Evolutionary conservation across 2,888 invertebrate species (phyloP).

Genomic region (Tenthredo notha): DNA sequence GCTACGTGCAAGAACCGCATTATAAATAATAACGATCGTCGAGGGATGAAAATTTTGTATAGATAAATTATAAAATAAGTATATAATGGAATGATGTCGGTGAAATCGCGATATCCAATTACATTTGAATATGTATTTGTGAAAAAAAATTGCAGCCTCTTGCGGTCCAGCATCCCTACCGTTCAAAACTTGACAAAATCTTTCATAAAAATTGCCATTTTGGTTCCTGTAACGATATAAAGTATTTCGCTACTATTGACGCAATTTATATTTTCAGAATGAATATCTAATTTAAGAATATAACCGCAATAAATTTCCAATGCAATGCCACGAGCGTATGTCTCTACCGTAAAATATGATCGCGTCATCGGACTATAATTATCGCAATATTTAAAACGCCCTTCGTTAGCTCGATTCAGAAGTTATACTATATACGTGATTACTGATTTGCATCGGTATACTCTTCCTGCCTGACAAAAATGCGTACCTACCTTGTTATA

Average conservation of each 20-base stretch:
- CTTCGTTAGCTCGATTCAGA: conserved; percentile 15
- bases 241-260: neutral
- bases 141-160: too few species aligned
- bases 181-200: too few species aligned
- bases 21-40: neutral
- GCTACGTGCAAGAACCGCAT: neutral
- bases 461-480: conserved; percentile 18
- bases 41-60: neutral
- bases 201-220: too few species aligned
- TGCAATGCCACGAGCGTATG: conserved; percentile 24
- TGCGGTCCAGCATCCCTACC: too few species aligned
- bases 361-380: conserved; percentile 36
- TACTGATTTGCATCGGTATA: conserved; percentile 26
- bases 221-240: neutral
- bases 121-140: neutral
- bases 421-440: neutral
- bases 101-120: neutral
- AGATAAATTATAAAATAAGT: too few species aligned
- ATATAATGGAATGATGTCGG: too few species aligned
- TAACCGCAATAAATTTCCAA: conserved; percentile 28
- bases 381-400: conserved; percentile 11
- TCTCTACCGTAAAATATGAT: conserved; percentile 6
- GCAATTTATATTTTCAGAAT: conserved; percentile 16
- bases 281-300: neutral
- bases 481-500: neutral